Conservation (phyloP, 2,888 invertebrate genomes). For the Ophion costatus region DNA sequence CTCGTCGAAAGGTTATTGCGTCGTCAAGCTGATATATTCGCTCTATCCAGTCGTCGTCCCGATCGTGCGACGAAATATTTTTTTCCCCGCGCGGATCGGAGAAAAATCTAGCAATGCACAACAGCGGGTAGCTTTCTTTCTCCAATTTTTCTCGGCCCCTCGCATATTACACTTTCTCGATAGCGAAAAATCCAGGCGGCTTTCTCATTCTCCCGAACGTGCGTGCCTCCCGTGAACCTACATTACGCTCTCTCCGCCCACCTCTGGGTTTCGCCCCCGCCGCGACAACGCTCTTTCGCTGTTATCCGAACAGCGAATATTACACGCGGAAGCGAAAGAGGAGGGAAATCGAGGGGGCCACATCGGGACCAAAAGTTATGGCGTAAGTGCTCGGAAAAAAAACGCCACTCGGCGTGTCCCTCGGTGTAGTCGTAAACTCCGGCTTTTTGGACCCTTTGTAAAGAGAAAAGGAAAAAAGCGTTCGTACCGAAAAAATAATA, state of each 20-base stretch:
- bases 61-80: conserved; percentile 13
- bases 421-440: conserved; percentile 63
- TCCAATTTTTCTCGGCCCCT: conserved; percentile 15
- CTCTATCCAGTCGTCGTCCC: conserved; percentile 15
- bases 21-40: conserved; percentile 11
- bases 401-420: conserved; percentile 49
- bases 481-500: conserved; percentile 21
- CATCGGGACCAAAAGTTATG: conserved; percentile 68
- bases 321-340: conserved; percentile 64
- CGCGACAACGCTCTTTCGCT: conserved; percentile 63
- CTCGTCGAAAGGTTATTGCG: no score
- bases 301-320: conserved; percentile 67
- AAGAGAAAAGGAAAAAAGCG: conserved; percentile 40
- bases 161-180: conserved; percentile 49
- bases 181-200: conserved; percentile 57
- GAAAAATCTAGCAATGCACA: conserved; percentile 49
- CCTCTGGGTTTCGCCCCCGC: conserved; percentile 32
- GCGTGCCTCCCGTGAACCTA: conserved; percentile 59
- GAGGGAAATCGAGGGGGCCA: conserved; percentile 41
- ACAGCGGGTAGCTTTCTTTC: conserved; percentile 32
- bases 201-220: conserved; percentile 50
- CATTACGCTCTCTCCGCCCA: conserved; percentile 62
- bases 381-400: conserved; percentile 68
- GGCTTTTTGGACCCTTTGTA: conserved; percentile 57
- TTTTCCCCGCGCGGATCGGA: not conserved